Conservation (phyloP, 2,888 invertebrate genomes). For the Hypselothyrea guttata region DNA sequence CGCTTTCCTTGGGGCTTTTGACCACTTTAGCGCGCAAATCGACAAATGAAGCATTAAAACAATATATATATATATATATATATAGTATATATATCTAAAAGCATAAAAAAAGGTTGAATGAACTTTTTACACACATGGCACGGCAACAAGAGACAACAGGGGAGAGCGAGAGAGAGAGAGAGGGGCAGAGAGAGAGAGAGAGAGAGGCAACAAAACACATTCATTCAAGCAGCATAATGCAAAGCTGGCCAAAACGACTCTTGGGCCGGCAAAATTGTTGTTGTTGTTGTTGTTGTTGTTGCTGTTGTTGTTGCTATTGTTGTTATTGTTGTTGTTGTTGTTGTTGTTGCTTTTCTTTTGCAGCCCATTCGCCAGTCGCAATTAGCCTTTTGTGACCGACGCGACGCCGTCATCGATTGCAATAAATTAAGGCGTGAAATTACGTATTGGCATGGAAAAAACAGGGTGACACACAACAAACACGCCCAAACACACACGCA, state of each 20-base stretch:
- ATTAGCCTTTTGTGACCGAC: slow-evolving; percentile 59
- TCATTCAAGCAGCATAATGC: slow-evolving; percentile 55
- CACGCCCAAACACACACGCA: slow-evolving; percentile 17
- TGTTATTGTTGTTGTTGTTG: slow-evolving; percentile 10
- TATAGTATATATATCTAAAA: too few relatives aligned
- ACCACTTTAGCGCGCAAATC: slow-evolving; percentile 44
- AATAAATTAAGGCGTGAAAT: slow-evolving; percentile 62
- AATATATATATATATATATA: slow-evolving; percentile 21
- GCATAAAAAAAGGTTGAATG: slow-evolving; percentile 65
- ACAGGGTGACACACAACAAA: slow-evolving; percentile 25
- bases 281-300: too few relatives aligned
- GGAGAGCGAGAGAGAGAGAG: too few relatives aligned
- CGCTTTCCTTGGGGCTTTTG: slow-evolving; percentile 14
- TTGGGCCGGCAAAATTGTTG: slow-evolving; percentile 29
- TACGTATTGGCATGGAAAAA: slow-evolving; percentile 37
- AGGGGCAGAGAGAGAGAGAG: too few relatives aligned
- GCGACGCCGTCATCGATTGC: slow-evolving; percentile 60
- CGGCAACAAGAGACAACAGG: too few relatives aligned
- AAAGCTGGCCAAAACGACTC: slow-evolving; percentile 57
- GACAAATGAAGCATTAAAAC: slow-evolving; percentile 63
- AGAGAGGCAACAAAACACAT: background rate
- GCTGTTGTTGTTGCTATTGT: slow-evolving; percentile 8
- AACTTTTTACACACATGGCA: slow-evolving; percentile 64
- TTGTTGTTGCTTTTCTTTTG: slow-evolving; percentile 19
- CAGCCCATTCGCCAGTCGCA: slow-evolving; percentile 44